Percentiles rank a stretch among this genome's conserved stretches.
phyloP scores from a whole-genome alignment of 2,888 invertebrate genomes.

The Ornithoptera priamus region DNA sequence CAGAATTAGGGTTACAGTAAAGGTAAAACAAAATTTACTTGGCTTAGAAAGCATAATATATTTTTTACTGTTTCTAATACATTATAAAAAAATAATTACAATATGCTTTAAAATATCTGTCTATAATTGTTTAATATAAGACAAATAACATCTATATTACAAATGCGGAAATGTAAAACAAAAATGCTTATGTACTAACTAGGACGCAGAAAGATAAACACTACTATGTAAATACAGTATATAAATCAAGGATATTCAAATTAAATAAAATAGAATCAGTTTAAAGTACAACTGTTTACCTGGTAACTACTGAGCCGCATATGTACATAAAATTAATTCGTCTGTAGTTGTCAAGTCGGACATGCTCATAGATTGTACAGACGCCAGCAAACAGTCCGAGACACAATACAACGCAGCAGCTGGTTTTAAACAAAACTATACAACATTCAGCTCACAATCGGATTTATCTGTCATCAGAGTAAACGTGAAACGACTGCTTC shows the following conservation, averaged over 20 bases:
- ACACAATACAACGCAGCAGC: conserved; percentile 10
- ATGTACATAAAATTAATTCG: conserved; percentile 11
- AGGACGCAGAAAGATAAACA: conserved; percentile 3
- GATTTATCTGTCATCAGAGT: conserved; percentile 21
- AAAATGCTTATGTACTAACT: conserved; percentile 2
- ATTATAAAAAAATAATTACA: neutral
- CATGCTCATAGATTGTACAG: conserved; percentile 5
- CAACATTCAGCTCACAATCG: conserved; percentile 17
- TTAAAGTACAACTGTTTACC: conserved; percentile 7
- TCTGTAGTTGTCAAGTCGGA: conserved; percentile 9
- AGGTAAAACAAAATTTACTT: neutral
- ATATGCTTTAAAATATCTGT: too few relatives aligned
- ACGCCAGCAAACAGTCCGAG: conserved; percentile 7
- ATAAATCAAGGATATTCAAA: conserved; percentile 5
- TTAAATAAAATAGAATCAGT: conserved; percentile 10
- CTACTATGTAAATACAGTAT: conserved; percentile 6
- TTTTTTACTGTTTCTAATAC: neutral
- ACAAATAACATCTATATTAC: too few relatives aligned
- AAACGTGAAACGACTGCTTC: conserved; percentile 32
- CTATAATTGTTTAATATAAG: too few relatives aligned
- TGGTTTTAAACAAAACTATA: conserved; percentile 11
- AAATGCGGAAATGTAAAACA: conserved; percentile 1
- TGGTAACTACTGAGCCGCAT: conserved; percentile 2
- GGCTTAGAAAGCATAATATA: neutral
- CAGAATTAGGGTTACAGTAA: neutral